Percentiles rank a stretch among this genome's conserved stretches.
Conservation (phyloP, 2,113 vertebrate species). For the Xenotilapia caudafasciata region DNA sequence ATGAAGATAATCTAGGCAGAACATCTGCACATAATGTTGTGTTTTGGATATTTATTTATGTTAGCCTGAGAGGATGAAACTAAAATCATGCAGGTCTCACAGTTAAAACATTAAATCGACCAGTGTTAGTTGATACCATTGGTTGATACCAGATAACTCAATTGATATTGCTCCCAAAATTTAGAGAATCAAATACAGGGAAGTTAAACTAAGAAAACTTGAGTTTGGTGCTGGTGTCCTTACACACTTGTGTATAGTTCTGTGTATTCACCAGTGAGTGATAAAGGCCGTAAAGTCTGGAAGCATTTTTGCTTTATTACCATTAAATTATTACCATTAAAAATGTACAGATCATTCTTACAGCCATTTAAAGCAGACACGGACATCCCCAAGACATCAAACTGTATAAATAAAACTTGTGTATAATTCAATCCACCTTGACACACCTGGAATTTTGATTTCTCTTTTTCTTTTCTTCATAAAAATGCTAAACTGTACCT, state of each 20-base stretch:
- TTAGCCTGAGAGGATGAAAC: not conserved
- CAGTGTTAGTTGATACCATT: not conserved
- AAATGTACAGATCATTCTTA: not conserved
- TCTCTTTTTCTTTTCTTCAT: not conserved
- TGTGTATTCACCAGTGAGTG: not conserved
- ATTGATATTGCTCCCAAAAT: not conserved
- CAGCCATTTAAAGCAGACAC: not conserved
- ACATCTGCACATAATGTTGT: fast-evolving
- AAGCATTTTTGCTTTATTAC: not conserved
- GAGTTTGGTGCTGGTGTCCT: not conserved
- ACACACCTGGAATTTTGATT: not conserved
- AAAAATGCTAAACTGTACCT: not conserved
- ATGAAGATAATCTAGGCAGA: fast-evolving
- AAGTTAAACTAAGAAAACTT: fast-evolving
- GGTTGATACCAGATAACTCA: not conserved
- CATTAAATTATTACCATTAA: not conserved
- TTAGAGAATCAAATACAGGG: not conserved
- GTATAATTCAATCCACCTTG: not conserved
- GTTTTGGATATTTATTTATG: not conserved
- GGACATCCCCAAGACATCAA: fast-evolving
- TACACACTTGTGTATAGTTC: not conserved
- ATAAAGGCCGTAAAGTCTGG: fast-evolving
- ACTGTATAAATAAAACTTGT: not conserved
- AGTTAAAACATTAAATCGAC: not conserved
- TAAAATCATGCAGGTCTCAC: not conserved